A percentile compares a stretch with the other conserved stretches of the same genome.
phyloP scores from a whole-genome alignment of 2,113 vertebrate genomes.

The Megalops atlanticus region DNA sequence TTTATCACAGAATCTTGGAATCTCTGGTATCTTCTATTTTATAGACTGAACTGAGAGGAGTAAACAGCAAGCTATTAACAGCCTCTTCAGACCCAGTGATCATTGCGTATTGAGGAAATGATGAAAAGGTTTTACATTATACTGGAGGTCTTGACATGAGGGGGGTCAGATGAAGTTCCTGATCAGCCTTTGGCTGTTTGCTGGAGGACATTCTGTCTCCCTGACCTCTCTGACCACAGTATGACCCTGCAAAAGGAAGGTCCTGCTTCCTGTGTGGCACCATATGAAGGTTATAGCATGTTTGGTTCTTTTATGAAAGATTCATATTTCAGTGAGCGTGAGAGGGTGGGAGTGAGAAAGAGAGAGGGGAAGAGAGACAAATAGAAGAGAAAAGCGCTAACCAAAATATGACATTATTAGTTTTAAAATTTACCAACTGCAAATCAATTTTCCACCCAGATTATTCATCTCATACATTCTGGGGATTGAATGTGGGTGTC shows the following conservation, averaged over 20 bases:
- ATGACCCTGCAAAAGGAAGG: conserved; percentile 52
- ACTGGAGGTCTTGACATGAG: conserved; percentile 51
- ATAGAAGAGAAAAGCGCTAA: background rate
- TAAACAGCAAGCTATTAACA: conserved; percentile 65
- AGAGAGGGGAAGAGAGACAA: background rate
- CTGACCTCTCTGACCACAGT: conserved; percentile 48
- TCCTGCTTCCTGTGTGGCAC: conserved; percentile 57
- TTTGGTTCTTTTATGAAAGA: conserved; percentile 3
- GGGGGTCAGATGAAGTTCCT: conserved; percentile 61
- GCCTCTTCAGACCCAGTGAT: conserved; percentile 59
- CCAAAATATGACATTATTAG: conserved; percentile 6
- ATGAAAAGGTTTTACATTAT: conserved; percentile 71
- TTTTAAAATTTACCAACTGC: conserved; percentile 17
- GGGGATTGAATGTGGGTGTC: background rate
- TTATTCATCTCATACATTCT: conserved; percentile 8
- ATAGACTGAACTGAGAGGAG: conserved; percentile 49
- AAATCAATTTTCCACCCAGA: conserved; percentile 21
- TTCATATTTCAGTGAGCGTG: background rate
- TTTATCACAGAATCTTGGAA: conserved; percentile 36
- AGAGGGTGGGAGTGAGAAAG: background rate
- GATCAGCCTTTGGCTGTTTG: conserved; percentile 43
- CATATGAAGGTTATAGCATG: conserved; percentile 32
- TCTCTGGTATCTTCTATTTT: conserved; percentile 53
- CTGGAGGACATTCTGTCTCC: conserved; percentile 19
- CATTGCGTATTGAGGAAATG: conserved; percentile 61